These are phyloP conservation scores for Spisula subtruncata DNA, from an alignment of 2,888 invertebrate genomes.

Conservation along the genomic window DNA sequence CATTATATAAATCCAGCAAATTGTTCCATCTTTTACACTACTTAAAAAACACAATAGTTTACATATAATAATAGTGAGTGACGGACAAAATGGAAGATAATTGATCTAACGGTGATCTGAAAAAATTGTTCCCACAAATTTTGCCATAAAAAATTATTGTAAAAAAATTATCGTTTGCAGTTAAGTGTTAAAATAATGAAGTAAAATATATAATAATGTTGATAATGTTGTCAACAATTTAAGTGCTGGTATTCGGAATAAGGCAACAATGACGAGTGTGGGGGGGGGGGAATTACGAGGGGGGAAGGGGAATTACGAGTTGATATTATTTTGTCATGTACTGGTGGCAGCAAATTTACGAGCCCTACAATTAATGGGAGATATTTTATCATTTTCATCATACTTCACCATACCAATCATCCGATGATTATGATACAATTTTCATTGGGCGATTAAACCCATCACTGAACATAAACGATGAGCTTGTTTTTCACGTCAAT, in stretches of 20 bases:
- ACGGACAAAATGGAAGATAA: not conserved
- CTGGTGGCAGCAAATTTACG: not conserved
- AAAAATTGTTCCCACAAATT: slow-evolving; percentile 7
- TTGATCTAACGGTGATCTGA: not conserved
- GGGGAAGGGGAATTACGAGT: not conserved
- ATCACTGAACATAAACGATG: not conserved
- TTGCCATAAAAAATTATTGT: too few relatives aligned
- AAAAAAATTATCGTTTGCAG: slow-evolving; percentile 8
- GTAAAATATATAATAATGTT: slow-evolving; percentile 14
- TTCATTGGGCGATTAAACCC: not conserved
- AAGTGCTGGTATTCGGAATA: not conserved
- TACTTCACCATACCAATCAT: not conserved
- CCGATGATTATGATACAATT: not conserved
- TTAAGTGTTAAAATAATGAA: not conserved
- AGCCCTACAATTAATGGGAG: slow-evolving; percentile 10
- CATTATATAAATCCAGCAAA: too few relatives aligned
- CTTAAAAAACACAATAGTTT: not conserved
- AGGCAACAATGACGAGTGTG: not conserved
- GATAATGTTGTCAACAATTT: slow-evolving; percentile 2
- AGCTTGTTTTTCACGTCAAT: too few relatives aligned
- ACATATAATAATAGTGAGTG: not conserved
- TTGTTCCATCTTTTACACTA: not conserved
- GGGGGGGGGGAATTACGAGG: too few relatives aligned
- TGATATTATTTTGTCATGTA: not conserved
- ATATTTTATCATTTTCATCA: slow-evolving; percentile 22